These are phyloP conservation scores for Copidosoma aretas DNA, from an alignment of 2,888 invertebrate genomes.

Conservation along the genomic window DNA sequence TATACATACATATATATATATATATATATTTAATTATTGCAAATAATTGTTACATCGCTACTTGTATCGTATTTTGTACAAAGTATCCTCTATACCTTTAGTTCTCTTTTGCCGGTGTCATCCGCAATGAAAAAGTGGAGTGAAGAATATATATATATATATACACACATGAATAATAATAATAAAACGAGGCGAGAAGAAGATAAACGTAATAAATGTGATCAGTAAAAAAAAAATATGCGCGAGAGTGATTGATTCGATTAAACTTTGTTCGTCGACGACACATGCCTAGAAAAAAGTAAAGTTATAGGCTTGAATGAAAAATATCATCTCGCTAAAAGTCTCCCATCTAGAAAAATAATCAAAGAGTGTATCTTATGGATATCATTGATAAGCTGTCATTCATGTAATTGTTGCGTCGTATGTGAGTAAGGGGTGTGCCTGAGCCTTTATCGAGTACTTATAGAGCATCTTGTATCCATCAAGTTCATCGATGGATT, in stretches of 20 bases:
- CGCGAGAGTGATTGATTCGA: constrained; percentile 25
- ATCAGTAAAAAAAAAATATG: constrained; percentile 10
- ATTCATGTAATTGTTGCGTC: constrained; percentile 28
- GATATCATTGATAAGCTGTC: constrained; percentile 22
- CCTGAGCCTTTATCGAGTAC: not conserved
- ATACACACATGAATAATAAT: too few relatives aligned
- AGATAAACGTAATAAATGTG: constrained; percentile 14
- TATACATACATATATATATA: too few relatives aligned
- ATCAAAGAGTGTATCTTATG: constrained; percentile 17
- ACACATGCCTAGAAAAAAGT: constrained; percentile 5
- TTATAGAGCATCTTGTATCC: constrained; percentile 1
- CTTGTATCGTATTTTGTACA: constrained; percentile 62
- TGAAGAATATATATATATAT: too few relatives aligned
- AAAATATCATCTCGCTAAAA: constrained; percentile 30
- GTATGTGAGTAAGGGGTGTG: constrained; percentile 27
- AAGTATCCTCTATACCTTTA: constrained; percentile 57
- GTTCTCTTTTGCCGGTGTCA: constrained; percentile 53
- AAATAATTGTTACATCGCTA: constrained; percentile 62
- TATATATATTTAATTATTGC: constrained; percentile 60
- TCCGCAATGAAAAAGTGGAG: constrained; percentile 42
- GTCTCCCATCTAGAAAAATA: constrained; percentile 37
- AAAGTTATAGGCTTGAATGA: constrained; percentile 33
- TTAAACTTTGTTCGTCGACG: constrained; percentile 22
- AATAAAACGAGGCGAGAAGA: constrained; percentile 33
- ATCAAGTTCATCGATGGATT: constrained; percentile 11